phyloP scores from a whole-genome alignment of 2,888 invertebrate genomes.

The Alloplasta piceator region DNA sequence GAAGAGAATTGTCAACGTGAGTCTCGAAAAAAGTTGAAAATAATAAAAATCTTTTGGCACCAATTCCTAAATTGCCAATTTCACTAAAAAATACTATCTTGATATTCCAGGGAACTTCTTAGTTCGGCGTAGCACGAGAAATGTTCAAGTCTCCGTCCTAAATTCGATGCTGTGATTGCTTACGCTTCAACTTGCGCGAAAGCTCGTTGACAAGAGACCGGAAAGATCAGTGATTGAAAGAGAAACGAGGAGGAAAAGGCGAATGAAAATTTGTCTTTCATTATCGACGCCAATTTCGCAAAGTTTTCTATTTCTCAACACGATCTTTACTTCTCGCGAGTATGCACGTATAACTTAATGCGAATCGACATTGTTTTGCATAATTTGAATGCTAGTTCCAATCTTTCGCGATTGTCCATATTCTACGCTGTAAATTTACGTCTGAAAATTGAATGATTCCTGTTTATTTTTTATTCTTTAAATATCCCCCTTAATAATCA shows the following conservation, averaged over 20 bases:
- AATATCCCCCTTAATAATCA: neutral
- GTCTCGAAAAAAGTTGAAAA: slow-evolving; percentile 70
- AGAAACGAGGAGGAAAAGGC: slow-evolving; percentile 5
- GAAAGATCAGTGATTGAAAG: slow-evolving; percentile 23
- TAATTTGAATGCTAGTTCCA: slow-evolving; percentile 24
- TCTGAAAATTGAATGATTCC: slow-evolving; percentile 57
- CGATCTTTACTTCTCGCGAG: slow-evolving; percentile 20
- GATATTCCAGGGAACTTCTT: slow-evolving; percentile 81
- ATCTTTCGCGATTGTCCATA: neutral
- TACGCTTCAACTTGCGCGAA: slow-evolving; percentile 67
- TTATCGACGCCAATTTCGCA: neutral
- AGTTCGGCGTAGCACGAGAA: slow-evolving; percentile 81
- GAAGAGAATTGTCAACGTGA: slow-evolving; percentile 89
- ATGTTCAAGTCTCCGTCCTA: slow-evolving; percentile 76
- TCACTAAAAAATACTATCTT: slow-evolving; percentile 37
- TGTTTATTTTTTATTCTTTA: slow-evolving; percentile 13
- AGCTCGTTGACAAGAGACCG: slow-evolving; percentile 49
- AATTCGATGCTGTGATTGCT: slow-evolving; percentile 81
- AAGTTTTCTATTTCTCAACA: slow-evolving; percentile 39
- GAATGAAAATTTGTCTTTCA: neutral
- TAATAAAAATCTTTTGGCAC: neutral
- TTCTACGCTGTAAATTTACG: slow-evolving; percentile 61
- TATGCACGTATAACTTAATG: slow-evolving; percentile 35
- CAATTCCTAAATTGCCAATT: neutral
- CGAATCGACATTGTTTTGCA: slow-evolving; percentile 31